Evolutionary conservation across 1,140 invertebrate genomes (phyloP).

Genomic region (Drosophila lacteicornis): DNA sequence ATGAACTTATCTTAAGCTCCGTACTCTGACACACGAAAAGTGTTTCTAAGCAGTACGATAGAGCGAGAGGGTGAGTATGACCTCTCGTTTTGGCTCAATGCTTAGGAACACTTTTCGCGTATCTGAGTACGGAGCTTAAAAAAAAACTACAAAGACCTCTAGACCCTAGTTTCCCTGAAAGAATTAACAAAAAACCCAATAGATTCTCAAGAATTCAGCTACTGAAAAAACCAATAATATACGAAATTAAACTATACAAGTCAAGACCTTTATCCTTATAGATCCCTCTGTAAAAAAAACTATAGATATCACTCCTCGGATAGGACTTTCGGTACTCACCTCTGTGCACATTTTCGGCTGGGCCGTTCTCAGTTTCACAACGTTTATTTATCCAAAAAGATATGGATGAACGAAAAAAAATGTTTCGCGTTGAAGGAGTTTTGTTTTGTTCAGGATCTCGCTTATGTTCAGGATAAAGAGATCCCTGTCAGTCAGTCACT

Average conservation of each 20-base stretch:
- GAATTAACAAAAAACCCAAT: not conserved
- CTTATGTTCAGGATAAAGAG: conserved; percentile 25
- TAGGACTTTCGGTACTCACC: conserved; percentile 49
- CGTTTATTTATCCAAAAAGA: conserved; percentile 68
- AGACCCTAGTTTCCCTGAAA: not conserved
- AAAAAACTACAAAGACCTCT: not conserved
- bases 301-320: conserved; percentile 1
- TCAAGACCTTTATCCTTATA: not conserved
- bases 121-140: no score
- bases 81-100: no score
- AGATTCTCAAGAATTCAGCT: not conserved
- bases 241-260: not conserved
- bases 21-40: no score
- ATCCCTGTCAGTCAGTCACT: conserved; percentile 43
- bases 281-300: not conserved
- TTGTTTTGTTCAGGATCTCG: conserved; percentile 34
- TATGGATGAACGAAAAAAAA: conserved; percentile 38
- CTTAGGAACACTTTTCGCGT: no score
- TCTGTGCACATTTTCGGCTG: conserved; percentile 81
- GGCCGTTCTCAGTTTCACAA: conserved; percentile 67
- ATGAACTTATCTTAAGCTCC: no score
- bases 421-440: conserved; percentile 25
- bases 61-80: no score
- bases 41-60: no score
- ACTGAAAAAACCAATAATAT: not conserved